Percentiles rank a stretch among this genome's conserved stretches.
phyloP scores from a whole-genome alignment of 2,113 vertebrate genomes.

The Siniperca chuatsi region DNA sequence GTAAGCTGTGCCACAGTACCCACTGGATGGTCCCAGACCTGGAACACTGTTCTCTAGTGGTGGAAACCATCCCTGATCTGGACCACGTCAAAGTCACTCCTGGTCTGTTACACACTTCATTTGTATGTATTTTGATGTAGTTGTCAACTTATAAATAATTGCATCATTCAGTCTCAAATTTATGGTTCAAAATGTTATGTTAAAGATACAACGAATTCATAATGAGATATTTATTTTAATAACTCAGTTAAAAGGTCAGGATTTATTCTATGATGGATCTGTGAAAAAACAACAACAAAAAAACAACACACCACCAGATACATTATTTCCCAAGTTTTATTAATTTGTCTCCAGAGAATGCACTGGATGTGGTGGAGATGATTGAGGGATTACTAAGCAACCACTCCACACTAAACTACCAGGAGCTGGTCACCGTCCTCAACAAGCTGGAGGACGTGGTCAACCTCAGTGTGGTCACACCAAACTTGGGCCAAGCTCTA shows the following conservation, averaged over 20 bases:
- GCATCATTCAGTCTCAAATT: not conserved
- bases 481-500: conserved; percentile 73
- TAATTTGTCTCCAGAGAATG: conserved; percentile 71
- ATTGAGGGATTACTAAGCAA: conserved; percentile 69
- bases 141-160: not conserved
- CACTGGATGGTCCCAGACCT: conserved; percentile 84
- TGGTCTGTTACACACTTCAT: conserved; percentile 75
- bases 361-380: conserved; percentile 77
- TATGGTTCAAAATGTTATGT: not conserved
- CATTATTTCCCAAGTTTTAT: not conserved
- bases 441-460: conserved; percentile 77
- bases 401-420: conserved; percentile 56
- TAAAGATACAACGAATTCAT: not conserved
- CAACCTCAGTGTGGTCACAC: conserved; percentile 62
- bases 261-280: not conserved
- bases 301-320: not conserved
- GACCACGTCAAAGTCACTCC: conserved; percentile 80
- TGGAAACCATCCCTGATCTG: conserved; percentile 83
- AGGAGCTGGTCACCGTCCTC: conserved; percentile 77
- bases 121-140: not conserved
- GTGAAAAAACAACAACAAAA: not conserved
- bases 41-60: conserved; percentile 81
- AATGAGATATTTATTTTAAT: not conserved
- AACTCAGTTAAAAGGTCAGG: not conserved
- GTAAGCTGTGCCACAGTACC: conserved; percentile 71